These are phyloP conservation scores for Shargacucullia verbasci DNA, from an alignment of 2,888 invertebrate genomes.

Conservation along the genomic window DNA sequence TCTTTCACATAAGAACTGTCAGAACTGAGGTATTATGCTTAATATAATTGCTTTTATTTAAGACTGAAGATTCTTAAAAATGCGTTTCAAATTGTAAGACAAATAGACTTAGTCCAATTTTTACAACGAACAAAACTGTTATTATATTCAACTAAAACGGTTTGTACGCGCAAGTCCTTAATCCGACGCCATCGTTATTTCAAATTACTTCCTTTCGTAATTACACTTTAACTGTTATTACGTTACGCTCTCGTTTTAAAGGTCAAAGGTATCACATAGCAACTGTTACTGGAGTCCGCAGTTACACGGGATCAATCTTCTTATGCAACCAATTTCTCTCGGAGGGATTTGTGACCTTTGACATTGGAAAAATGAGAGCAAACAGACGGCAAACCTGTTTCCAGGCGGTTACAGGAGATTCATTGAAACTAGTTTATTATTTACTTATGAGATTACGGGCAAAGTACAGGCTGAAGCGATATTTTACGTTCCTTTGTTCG, in stretches of 20 bases:
- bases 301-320: slow-evolving; percentile 43
- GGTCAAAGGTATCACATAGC: slow-evolving; percentile 12
- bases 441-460: slow-evolving; percentile 13
- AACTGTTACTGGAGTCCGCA: slow-evolving; percentile 3
- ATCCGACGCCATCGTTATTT: slow-evolving; percentile 11
- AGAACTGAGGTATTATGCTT: too few species aligned
- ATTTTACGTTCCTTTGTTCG: background rate
- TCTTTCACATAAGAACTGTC: background rate
- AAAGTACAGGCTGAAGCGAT: too few species aligned
- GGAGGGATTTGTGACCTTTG: slow-evolving; percentile 37
- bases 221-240: slow-evolving; percentile 10
- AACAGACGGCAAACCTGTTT: slow-evolving; percentile 26
- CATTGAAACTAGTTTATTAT: slow-evolving; percentile 22
- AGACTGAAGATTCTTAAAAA: too few species aligned
- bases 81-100: too few species aligned
- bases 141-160: background rate
- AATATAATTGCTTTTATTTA: too few species aligned
- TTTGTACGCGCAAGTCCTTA: slow-evolving; percentile 3
- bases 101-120: background rate
- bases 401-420: slow-evolving; percentile 13
- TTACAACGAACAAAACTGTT: background rate
- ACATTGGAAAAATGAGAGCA: slow-evolving; percentile 32
- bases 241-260: slow-evolving; percentile 10
- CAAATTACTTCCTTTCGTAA: slow-evolving; percentile 10
- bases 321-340: slow-evolving; percentile 36